phyloP scores from a whole-genome alignment of 1,140 invertebrate species.

The Limonius californicus region DNA sequence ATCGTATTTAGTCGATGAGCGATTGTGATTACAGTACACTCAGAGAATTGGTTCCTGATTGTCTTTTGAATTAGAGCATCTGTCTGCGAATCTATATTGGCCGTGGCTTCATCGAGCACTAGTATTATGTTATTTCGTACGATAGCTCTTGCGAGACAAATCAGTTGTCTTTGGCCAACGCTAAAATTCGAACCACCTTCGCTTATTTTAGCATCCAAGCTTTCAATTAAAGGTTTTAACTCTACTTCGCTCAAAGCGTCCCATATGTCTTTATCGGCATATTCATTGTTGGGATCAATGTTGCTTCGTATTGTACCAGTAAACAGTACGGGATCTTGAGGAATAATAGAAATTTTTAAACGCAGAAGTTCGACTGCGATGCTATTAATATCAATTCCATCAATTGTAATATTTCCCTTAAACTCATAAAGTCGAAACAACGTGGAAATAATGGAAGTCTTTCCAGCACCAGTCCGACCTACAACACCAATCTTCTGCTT shows the following conservation, averaged over 20 bases:
- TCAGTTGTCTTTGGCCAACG: slow-evolving; percentile 72
- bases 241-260: slow-evolving; percentile 43
- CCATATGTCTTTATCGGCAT: slow-evolving; percentile 49
- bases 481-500: slow-evolving; percentile 55
- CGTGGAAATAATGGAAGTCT: slow-evolving; percentile 70
- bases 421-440: slow-evolving; percentile 66
- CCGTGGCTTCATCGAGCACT: slow-evolving; percentile 72
- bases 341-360: slow-evolving; percentile 62
- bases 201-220: slow-evolving; percentile 47
- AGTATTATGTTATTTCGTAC: slow-evolving; percentile 70
- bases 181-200: slow-evolving; percentile 70
- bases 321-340: slow-evolving; percentile 62
- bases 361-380: slow-evolving; percentile 58
- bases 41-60: slow-evolving; percentile 61
- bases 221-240: slow-evolving; percentile 34
- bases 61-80: slow-evolving; percentile 66
- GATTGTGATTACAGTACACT: slow-evolving; percentile 76
- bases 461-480: slow-evolving; percentile 57
- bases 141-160: slow-evolving; percentile 74
- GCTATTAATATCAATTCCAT: slow-evolving; percentile 57
- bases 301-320: slow-evolving; percentile 55
- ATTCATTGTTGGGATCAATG: slow-evolving; percentile 55
- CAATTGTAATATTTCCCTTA: slow-evolving; percentile 60
- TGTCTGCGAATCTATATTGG: slow-evolving; percentile 67
- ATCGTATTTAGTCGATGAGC: slow-evolving; percentile 79